Conservation (phyloP, 2,888 invertebrate genomes). For the Synanthedon formicaeformis region DNA sequence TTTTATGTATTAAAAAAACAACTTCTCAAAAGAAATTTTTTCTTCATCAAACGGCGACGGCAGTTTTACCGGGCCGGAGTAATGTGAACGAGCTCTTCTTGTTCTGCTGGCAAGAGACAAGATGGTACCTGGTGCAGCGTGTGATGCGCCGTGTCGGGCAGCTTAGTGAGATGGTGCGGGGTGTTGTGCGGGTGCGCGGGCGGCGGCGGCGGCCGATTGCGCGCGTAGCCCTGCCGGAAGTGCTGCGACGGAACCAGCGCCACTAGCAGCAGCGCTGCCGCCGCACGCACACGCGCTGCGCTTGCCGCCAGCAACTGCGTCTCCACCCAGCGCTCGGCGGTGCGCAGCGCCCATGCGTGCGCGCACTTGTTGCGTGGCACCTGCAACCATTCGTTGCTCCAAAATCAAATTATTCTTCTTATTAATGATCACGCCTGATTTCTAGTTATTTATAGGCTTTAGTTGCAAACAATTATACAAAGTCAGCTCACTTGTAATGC, state of each 20-base stretch:
- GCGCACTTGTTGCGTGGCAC: slow-evolving; percentile 90
- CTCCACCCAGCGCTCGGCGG: slow-evolving; percentile 93
- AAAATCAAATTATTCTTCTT: no score
- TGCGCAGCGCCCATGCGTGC: slow-evolving; percentile 91
- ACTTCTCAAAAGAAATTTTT: no score
- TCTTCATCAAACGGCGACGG: no score
- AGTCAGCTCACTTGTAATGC: slow-evolving; percentile 73
- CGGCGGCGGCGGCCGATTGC: slow-evolving; percentile 65
- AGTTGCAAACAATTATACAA: no score
- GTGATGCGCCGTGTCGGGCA: slow-evolving; percentile 63
- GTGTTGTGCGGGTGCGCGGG: slow-evolving; percentile 51
- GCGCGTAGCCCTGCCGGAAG: slow-evolving; percentile 88
- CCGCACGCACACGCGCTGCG: slow-evolving; percentile 86
- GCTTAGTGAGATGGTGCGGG: slow-evolving; percentile 38
- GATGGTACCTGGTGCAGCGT: slow-evolving; percentile 62
- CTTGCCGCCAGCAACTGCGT: slow-evolving; percentile 86
- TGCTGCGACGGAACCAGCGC: slow-evolving; percentile 91
- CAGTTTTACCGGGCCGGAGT: no score
- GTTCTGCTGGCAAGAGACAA: no score
- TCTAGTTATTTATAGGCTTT: no score
- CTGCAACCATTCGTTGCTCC: slow-evolving; percentile 14
- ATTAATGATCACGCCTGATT: no score
- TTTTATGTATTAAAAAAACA: no score
- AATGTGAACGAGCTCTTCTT: no score
- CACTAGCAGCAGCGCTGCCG: slow-evolving; percentile 89